A percentile compares a stretch with the other conserved stretches of the same genome.
Conservation (phyloP, 1,140 invertebrate genomes). For the Heliconius congener region DNA sequence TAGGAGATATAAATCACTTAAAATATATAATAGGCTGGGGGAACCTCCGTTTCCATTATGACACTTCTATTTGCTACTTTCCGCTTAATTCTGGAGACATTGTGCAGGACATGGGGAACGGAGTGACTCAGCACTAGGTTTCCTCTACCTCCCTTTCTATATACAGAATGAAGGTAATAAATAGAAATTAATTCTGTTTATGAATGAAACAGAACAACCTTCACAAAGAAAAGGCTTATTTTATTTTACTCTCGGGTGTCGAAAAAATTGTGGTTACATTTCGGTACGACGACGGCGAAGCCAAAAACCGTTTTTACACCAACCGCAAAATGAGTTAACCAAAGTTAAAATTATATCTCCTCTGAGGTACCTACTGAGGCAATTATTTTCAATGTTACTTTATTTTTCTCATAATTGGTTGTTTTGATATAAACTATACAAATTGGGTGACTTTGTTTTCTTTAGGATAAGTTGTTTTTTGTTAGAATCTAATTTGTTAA, state of each 20-base stretch:
- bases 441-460: not conserved
- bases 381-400: slow-evolving; percentile 7
- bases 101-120: no score
- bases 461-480: not conserved
- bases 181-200: not conserved
- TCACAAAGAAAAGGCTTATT: not conserved
- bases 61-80: no score
- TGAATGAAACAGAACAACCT: slow-evolving; percentile 2
- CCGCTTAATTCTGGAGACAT: no score
- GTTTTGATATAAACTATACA: not conserved
- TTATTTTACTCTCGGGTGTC: not conserved
- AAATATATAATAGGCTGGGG: no score
- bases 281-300: not conserved
- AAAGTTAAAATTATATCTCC: not conserved
- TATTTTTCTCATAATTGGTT: not conserved
- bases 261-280: slow-evolving; percentile 5
- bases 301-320: not conserved
- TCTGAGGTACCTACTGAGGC: not conserved
- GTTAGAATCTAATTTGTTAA: not conserved
- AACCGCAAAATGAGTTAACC: slow-evolving; percentile 4
- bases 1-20: no score
- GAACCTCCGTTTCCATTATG: no score
- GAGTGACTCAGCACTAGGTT: no score
- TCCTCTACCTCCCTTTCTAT: no score
- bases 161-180: no score